Evolutionary conservation across 2,113 vertebrate species (phyloP), one percentile per base, ranked within the genome.

Genomic region (Atractosteus spatula): DNA sequence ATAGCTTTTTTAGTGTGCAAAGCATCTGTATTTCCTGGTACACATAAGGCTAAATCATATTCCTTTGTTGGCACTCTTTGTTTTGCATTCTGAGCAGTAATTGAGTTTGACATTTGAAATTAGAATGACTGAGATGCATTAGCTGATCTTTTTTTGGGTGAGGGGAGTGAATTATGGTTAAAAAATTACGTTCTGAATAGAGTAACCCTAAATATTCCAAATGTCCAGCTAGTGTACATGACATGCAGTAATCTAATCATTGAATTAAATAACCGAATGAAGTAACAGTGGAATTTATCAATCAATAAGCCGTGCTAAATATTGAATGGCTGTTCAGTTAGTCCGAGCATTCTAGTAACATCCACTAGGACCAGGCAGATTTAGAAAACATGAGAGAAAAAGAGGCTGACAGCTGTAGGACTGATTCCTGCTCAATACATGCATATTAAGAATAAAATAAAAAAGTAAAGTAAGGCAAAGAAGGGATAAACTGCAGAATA

Each of bases 91-190:
- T 54, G 51, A 69, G 59, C 62, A 69, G 66, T 68, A 80, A 80
- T 74, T 78, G 69, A 74, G 78, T 78, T 78, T 5, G 80, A 77
- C 71, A 76, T 79, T 77, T 72, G 75, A 69, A 76, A 74, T 57
- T 11, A 42, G 14, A 43, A 42, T 51, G 14, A 29, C 7, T 47
- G 62, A 44, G 12, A 67, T 59, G 55, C 57, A 68, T 72, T 82
- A 80, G 81, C 76, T 77, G 73, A 47, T 72, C 67, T 70, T 78
- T 69, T 71, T 68, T 55, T 45, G 55, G 68, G 65, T 70, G 76
- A 75, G 70, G 71, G 61, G 72, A 62, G 6, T 62, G 41, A n/a
- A 74, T 66, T 17, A 63, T 8, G 8, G 3, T n/a, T 14, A 44
- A 29, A 29, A 29, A 29, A 29, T 67, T 54, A 55, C 66, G 62